Evolutionary conservation across 2,888 invertebrate genomes (phyloP), one percentile per base, ranked within the genome.

Genomic region (Harpalus rufipes): DNA sequence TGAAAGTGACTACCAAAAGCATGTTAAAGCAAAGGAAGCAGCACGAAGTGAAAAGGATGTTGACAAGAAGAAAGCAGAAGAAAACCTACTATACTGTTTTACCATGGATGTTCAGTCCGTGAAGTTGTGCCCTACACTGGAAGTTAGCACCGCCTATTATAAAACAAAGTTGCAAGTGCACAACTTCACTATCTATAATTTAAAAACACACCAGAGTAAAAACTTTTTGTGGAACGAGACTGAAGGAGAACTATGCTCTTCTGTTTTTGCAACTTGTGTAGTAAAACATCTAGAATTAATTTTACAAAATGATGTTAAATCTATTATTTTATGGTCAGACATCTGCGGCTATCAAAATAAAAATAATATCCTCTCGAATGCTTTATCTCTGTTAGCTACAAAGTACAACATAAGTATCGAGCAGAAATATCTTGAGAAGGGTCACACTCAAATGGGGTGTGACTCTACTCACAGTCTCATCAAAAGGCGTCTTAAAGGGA

Each of bases 271-370:
- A 80, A 80, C 12, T 14, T 80, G 81, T 63, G 63, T 80, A 3
- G 16, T 80, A 14, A 41, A 80, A 16, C 21, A 74, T 63, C 39
- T 80, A 6, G 18, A 80, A n/a, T 21, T 63, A 63, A 21, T 32
- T 25, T 80, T 80, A 16, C 8, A 56, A 79, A 16, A 44, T 16
- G 16, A 21, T 21, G 61, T 61, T 21, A 51, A 85, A 16, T 86
- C 87, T 12, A 84, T 88, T 65, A 86, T 88, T 5, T 85, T 88
- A 5, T 88, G 85, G 58, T 87, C 58, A 79, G 81, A 74, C 41
- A 41, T 68, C 14, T 81, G 81, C 39, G 81, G 81, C 12, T 65
- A 68, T 65, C 81, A 81, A 25, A 81, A 81, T 41, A 81, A 39
- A 39, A 68, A 65, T 44, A 44, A 44, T 44, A 44, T 44, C 44